These are phyloP conservation scores for Cremastinae sp. DNA, from an alignment of 2,888 invertebrate genomes.

Conservation along the genomic window DNA sequence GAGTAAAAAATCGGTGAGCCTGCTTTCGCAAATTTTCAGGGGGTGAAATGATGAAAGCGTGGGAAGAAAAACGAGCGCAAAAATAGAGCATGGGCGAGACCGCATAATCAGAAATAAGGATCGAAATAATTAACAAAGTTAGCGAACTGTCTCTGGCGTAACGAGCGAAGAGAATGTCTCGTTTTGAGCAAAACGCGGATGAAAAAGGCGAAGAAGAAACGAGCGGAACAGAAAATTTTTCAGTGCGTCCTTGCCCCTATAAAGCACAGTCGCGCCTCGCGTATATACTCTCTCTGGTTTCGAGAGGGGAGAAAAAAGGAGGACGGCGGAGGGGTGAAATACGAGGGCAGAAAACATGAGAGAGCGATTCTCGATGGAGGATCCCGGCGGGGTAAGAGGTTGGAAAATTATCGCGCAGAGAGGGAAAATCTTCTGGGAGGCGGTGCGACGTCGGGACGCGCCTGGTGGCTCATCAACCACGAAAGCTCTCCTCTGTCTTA, in stretches of 20 bases:
- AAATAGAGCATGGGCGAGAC: no score
- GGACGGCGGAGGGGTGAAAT: background rate
- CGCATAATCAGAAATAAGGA: no score
- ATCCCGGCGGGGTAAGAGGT: slow-evolving; percentile 20
- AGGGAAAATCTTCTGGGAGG: slow-evolving; percentile 44
- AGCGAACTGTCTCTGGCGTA: no score
- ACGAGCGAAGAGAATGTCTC: background rate
- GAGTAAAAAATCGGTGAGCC: no score
- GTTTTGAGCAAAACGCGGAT: background rate
- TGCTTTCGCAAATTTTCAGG: no score
- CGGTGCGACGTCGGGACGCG: slow-evolving; percentile 16
- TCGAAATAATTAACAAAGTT: no score
- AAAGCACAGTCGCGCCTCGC: slow-evolving; percentile 14
- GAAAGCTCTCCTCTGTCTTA: slow-evolving; percentile 37
- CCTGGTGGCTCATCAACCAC: slow-evolving; percentile 50
- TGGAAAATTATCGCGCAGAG: slow-evolving; percentile 58
- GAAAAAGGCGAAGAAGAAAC: slow-evolving; percentile 25
- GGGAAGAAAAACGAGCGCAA: background rate
- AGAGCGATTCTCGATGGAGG: slow-evolving; percentile 15
- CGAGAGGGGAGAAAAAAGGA: background rate
- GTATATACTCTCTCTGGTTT: slow-evolving; percentile 2
- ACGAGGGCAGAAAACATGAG: slow-evolving; percentile 15
- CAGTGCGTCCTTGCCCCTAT: slow-evolving; percentile 14
- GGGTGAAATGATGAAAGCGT: no score
- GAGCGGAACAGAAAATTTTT: slow-evolving; percentile 25